Evolutionary conservation across 1,140 invertebrate genomes (phyloP).

Genomic region (Popillia japonica): DNA sequence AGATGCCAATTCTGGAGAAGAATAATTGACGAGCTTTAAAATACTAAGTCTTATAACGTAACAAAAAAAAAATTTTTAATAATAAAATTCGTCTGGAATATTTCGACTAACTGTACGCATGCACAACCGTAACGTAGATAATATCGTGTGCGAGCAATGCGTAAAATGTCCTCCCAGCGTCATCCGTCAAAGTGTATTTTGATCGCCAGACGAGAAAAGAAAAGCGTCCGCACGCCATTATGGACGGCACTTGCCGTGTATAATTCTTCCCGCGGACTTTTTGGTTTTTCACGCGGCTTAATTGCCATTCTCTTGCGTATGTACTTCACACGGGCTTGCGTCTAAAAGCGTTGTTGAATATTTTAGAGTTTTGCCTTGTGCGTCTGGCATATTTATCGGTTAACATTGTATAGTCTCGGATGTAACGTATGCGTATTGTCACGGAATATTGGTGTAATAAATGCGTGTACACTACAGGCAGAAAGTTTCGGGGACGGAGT

Average conservation of each 20-base stretch:
- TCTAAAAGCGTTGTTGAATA: constrained; percentile 18
- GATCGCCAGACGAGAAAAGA: constrained; percentile 10
- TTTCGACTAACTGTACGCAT: too few species aligned
- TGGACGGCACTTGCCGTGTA: constrained; percentile 26
- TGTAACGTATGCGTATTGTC: neutral
- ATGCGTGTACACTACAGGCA: neutral
- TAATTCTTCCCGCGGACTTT: constrained; percentile 8
- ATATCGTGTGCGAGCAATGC: neutral
- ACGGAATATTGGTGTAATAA: neutral
- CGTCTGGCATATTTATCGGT: constrained; percentile 3
- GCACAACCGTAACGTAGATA: neutral
- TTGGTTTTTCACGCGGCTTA: neutral
- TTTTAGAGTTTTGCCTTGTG: constrained; percentile 4
- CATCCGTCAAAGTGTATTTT: constrained; percentile 35
- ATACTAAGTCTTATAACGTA: too few species aligned
- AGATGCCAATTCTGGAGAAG: too few species aligned
- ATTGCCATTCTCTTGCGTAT: neutral
- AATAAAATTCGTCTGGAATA: too few species aligned
- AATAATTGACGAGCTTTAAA: too few species aligned
- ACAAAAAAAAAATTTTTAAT: too few species aligned
- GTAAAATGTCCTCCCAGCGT: constrained; percentile 8
- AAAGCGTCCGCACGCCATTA: constrained; percentile 1
- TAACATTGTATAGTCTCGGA: neutral
- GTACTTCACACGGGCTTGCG: neutral
- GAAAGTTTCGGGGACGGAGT: too few species aligned